Evolutionary conservation across 1,140 invertebrate species (phyloP), one percentile per base, ranked within the genome.

Genomic region (Philopotamus ludificatus): DNA sequence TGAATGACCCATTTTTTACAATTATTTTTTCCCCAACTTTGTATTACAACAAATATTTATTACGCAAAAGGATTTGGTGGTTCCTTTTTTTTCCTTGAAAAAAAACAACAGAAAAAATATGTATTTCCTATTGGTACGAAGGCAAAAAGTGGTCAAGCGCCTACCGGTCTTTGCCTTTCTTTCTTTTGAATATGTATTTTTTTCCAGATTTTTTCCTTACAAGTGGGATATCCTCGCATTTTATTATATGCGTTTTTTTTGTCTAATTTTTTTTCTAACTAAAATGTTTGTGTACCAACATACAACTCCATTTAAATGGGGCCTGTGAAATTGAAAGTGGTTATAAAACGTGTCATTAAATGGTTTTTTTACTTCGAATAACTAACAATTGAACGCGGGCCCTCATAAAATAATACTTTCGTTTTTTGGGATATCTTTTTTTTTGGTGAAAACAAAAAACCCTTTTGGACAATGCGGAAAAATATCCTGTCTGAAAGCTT

Each of bases 1-100:
- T 58, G 55, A 58, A 58, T 58, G 55, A 60, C 57, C 57, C 57
- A 28, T 60, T 60, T 60, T 60, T 60, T 60, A 60, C 57, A 60
- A 60, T 60, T 47, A 60, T 60, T 60, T 60, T 60, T 57, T 57
- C 25, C 20, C 20, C 28, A 54, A 26, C 42, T 15, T 15, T 16
- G 55, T 47, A 60, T 60, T 47, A 47, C 22, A 60, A n/a, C 57
- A 60, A 60, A 60, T 60, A 60, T 60, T 60, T 60, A 60, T 60
- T 60, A 47, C 57, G 57, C 44, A 26, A 47, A 60, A 60, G 42
- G 57, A 47, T 60, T 60, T 49, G 20, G 21, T 42, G 25, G 3
- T 55, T 18, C 53, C 53, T 22, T n/a, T 12, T 34, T 34, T 25
- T 23, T 22, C 10, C 18, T 12, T 12, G 42, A 57, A 57, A 57